Evolutionary conservation across 2,797 vertebrate species (phyloP).

Genomic region (Taeniopygia guttata): DNA sequence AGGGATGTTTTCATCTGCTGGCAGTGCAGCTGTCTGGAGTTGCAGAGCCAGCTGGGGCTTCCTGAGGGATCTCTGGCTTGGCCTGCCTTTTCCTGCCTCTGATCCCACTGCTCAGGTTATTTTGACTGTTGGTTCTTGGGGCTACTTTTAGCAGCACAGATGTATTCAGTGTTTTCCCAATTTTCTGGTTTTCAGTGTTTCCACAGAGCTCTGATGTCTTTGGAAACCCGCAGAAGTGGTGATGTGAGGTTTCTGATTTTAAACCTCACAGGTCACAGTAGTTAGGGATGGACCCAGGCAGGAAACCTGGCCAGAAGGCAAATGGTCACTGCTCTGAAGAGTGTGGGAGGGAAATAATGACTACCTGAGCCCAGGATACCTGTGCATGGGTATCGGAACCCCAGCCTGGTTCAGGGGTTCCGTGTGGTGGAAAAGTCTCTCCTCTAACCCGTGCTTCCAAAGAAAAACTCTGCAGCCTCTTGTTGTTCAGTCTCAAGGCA

Average conservation of each 20-base stretch:
- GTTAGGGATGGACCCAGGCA: not conserved
- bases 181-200: not conserved
- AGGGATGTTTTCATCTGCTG: not conserved
- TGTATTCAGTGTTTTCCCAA: not conserved
- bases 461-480: too few relatives aligned
- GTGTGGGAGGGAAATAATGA: accelerated
- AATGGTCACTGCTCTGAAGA: not conserved
- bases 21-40: not conserved
- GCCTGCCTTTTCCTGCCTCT: not conserved
- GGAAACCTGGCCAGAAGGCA: not conserved
- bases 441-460: too few relatives aligned
- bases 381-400: not conserved
- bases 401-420: too few relatives aligned
- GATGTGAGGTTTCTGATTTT: not conserved
- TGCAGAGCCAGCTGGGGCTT: not conserved
- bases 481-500: too few relatives aligned
- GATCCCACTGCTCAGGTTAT: not conserved
- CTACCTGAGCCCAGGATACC: not conserved
- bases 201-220: not conserved
- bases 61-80: not conserved
- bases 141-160: not conserved
- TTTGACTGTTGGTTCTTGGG: not conserved
- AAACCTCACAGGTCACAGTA: not conserved
- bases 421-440: too few relatives aligned
- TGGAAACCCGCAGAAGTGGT: not conserved